These are phyloP conservation scores for Myotis vivesi DNA, from an alignment of 2,797 vertebrate species.

Conservation along the genomic window DNA sequence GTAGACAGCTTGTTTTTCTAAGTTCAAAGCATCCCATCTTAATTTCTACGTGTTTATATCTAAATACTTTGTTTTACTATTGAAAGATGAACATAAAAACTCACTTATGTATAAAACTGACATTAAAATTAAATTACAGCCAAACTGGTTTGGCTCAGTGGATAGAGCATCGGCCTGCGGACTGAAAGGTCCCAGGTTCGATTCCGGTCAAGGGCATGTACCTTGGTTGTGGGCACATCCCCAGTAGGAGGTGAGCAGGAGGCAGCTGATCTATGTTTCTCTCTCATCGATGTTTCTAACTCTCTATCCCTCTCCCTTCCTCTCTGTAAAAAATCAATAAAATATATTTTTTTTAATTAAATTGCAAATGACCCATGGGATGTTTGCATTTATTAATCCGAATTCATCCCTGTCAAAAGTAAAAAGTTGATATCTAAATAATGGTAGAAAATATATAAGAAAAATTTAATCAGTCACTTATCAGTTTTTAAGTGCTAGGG, in stretches of 20 bases:
- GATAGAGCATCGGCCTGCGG: no score
- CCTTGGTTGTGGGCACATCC: no score
- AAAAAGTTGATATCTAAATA: not conserved
- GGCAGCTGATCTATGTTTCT: no score
- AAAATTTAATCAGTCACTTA: not conserved
- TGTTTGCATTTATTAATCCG: conserved; percentile 16
- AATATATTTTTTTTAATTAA: not conserved
- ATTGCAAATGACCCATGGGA: not conserved
- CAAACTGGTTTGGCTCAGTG: no score
- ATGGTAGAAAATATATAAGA: conserved; percentile 4
- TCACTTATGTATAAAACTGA: not conserved
- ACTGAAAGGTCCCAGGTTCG: no score
- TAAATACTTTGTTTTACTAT: not conserved
- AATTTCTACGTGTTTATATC: not conserved
- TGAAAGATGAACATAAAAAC: conserved; percentile 19
- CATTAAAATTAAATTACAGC: conserved; percentile 20
- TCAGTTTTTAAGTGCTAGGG: not conserved
- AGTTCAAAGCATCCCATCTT: not conserved
- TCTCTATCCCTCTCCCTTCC: no score
- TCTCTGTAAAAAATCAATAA: no score
- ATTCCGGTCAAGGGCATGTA: no score
- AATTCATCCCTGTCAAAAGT: conserved; percentile 16
- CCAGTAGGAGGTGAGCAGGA: no score
- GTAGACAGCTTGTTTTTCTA: not conserved
- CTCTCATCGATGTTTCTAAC: no score